phyloP scores from a whole-genome alignment of 1,140 invertebrate species.

The Lasioglossum albipes region DNA sequence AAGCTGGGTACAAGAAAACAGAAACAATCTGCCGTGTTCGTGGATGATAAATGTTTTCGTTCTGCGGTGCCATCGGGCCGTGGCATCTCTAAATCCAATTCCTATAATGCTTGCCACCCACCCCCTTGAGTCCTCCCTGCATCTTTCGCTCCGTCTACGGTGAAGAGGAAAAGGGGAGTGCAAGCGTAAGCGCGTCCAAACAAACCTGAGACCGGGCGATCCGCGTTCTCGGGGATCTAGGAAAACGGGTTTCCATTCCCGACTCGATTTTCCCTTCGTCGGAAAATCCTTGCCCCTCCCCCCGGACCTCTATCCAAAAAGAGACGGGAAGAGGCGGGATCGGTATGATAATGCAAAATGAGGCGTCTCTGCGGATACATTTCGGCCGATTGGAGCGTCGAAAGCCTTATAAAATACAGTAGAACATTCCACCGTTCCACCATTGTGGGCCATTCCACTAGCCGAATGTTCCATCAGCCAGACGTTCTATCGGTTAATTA shows the following conservation, averaged over 20 bases:
- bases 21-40: slow-evolving; percentile 56
- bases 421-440: no score
- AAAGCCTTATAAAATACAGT: neutral
- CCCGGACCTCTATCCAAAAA: neutral
- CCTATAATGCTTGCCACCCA: slow-evolving; percentile 59
- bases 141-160: slow-evolving; percentile 36
- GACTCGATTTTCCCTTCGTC: slow-evolving; percentile 14
- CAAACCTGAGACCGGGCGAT: slow-evolving; percentile 54
- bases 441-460: no score
- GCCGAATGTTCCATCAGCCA: no score
- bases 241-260: slow-evolving; percentile 23
- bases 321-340: slow-evolving; percentile 19
- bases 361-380: slow-evolving; percentile 20
- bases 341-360: slow-evolving; percentile 48
- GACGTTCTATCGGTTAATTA: no score
- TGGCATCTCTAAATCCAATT: slow-evolving; percentile 71
- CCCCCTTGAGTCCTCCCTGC: neutral
- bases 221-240: slow-evolving; percentile 47
- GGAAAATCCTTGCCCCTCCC: neutral
- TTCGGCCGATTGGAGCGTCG: slow-evolving; percentile 43
- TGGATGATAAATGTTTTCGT: slow-evolving; percentile 65
- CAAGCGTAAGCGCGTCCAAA: slow-evolving; percentile 59
- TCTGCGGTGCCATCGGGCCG: slow-evolving; percentile 39
- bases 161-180: slow-evolving; percentile 26
- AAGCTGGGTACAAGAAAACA: slow-evolving; percentile 26